phyloP scores from a whole-genome alignment of 2,113 vertebrate species.

The Pelecanus crispus region DNA sequence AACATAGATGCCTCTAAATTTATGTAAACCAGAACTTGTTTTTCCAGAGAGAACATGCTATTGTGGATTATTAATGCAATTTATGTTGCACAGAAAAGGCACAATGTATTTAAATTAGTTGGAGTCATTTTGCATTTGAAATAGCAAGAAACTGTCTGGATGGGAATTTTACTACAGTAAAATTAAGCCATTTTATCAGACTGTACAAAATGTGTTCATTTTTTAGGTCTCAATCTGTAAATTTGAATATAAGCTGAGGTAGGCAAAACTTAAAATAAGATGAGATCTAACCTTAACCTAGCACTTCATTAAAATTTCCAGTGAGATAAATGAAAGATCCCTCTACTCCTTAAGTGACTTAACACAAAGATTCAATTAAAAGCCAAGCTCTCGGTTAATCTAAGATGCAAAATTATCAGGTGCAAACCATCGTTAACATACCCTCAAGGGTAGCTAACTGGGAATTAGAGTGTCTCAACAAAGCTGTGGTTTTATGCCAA shows the following conservation, averaged over 20 bases:
- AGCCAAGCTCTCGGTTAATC: background rate
- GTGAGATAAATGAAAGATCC: slow-evolving; percentile 11
- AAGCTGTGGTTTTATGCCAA: background rate
- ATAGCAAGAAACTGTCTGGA: background rate
- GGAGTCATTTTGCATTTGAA: background rate
- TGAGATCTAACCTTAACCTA: background rate
- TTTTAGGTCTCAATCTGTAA: background rate
- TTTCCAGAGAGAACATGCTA: background rate
- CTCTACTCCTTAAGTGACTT: background rate
- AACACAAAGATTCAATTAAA: slow-evolving; percentile 8
- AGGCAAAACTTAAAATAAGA: background rate
- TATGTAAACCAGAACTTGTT: background rate
- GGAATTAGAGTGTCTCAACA: background rate
- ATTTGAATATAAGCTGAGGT: background rate
- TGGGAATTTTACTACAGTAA: background rate
- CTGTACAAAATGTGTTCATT: background rate
- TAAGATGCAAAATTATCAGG: background rate
- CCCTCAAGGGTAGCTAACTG: background rate
- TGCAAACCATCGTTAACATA: background rate
- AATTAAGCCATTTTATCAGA: background rate
- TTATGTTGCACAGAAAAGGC: background rate
- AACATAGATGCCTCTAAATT: background rate
- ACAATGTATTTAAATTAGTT: background rate
- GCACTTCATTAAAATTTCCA: slow-evolving; percentile 21
- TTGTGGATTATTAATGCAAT: background rate